Base-by-base conservation (phyloP, 2,113 vertebrate genomes). In the Caretta caretta region DNA sequence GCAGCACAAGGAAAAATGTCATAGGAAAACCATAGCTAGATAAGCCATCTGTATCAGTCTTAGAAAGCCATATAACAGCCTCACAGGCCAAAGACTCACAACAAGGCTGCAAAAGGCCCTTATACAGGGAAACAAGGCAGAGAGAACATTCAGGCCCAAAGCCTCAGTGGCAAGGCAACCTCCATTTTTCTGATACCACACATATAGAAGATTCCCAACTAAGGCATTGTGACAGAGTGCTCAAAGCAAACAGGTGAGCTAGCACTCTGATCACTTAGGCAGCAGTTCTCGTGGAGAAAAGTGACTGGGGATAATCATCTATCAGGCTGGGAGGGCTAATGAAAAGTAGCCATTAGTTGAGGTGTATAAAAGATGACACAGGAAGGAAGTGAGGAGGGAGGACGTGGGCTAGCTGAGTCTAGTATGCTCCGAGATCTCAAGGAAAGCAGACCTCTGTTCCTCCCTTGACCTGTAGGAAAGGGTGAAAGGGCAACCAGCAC, bases 151-250 rank as follows among this genome's bases (percentile, higher is more conserved):
- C 59, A 62, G 14, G 59, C 65, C 8, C n/a, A 38, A n/a, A 72
- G 65, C 35, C 94, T 95, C 57, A 92, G 92, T 65, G 57, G 93
- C 94, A 95, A 91, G 84, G 92, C 94, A 97, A 96, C 93, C 94
- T 79, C 85, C 78, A 53, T 59, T 92, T 38, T 51, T 31, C 84
- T 93, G 84, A 96, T 88, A 22, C 53, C 90, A 94, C 46, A 53
- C 92, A 59, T 22, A 10, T 1, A 94, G 86, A 87, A 90, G 29
- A 83, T 46, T 91, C 92, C 72, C 72, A 95, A 92, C 69, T 56
- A 49, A 87, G 93, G 65, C n/a, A 82, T 0, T 59, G 80, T 59
- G 57, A 59, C 57, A 59, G 27, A 59, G 27, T 13, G 57, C 57
- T 27, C 10, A 59, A 59, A 59, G 57, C 57, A 29, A 59, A 29